These are phyloP conservation scores for Hyposoter didymator DNA, from an alignment of 2,888 invertebrate species.

Conservation along the genomic window DNA sequence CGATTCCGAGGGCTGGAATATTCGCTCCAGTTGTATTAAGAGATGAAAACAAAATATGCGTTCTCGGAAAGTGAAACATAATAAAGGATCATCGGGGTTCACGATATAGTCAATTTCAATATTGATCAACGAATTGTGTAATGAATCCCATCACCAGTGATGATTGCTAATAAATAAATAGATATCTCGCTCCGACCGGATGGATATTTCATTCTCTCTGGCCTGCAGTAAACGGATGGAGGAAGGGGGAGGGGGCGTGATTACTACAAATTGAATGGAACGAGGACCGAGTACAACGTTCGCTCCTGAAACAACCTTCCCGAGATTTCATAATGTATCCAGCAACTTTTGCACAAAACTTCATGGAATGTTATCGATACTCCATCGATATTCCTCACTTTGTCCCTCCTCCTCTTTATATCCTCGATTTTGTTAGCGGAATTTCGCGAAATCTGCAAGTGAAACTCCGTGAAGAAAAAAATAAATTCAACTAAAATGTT, in stretches of 20 bases:
- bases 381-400: constrained; percentile 42
- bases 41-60: constrained; percentile 9
- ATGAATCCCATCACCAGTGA: constrained; percentile 75
- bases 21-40: constrained; percentile 3
- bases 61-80: constrained; percentile 30
- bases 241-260: background rate
- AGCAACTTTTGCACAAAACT: constrained; percentile 11
- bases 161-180: constrained; percentile 23
- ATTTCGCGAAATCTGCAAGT: too few relatives aligned
- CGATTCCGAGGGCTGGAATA: background rate
- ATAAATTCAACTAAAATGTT: too few relatives aligned
- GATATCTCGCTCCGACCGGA: background rate
- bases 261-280: background rate
- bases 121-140: constrained; percentile 75
- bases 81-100: constrained; percentile 54
- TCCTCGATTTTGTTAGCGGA: background rate
- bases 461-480: too few relatives aligned
- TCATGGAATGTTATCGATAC: background rate
- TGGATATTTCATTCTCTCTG: background rate
- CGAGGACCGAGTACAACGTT: constrained; percentile 12
- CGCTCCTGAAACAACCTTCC: background rate
- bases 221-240: background rate
- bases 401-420: background rate
- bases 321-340: constrained; percentile 39
- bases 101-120: constrained; percentile 71